Evolutionary conservation across 2,888 invertebrate genomes (phyloP).

Genomic region (Hirtodrosophila trivittata): DNA sequence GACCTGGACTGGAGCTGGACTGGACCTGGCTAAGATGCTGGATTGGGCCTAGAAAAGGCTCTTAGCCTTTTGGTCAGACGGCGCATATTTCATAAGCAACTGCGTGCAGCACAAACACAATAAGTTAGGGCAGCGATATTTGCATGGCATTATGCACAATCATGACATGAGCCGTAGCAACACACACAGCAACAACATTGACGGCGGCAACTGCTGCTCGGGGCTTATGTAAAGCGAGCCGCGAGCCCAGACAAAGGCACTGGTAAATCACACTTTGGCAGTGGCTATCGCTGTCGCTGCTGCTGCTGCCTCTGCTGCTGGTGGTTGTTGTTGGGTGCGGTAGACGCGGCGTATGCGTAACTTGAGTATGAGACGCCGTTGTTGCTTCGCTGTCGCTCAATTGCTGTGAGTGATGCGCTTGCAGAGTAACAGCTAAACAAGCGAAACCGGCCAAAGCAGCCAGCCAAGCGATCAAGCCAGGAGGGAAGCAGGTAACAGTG

Average conservation of each 20-base stretch:
- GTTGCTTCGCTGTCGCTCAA: constrained; percentile 44
- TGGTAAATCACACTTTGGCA: constrained; percentile 79
- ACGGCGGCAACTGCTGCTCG: constrained; percentile 33
- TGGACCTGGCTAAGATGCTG: no score
- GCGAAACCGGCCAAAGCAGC: constrained; percentile 54
- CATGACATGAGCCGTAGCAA: constrained; percentile 67
- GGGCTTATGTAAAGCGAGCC: constrained; percentile 66
- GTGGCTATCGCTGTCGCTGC: constrained; percentile 39
- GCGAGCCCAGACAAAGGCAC: constrained; percentile 57
- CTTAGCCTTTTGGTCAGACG: constrained; percentile 19
- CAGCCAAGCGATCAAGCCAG: constrained; percentile 43
- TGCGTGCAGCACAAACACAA: constrained; percentile 76
- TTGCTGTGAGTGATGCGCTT: constrained; percentile 75
- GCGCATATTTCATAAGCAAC: constrained; percentile 75
- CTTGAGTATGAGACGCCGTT: constrained; percentile 65
- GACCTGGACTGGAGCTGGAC: no score
- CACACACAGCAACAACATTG: constrained; percentile 30
- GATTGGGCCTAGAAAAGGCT: background rate
- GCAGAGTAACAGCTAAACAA: constrained; percentile 54
- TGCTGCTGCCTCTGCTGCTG: constrained; percentile 11
- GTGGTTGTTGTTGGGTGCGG: constrained; percentile 26
- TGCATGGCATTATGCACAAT: constrained; percentile 81
- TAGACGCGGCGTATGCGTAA: constrained; percentile 72
- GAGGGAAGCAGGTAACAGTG: constrained; percentile 31
- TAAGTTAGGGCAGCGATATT: constrained; percentile 74